phyloP scores from a whole-genome alignment of 2,888 invertebrate genomes.

The Ophioninae sp. region DNA sequence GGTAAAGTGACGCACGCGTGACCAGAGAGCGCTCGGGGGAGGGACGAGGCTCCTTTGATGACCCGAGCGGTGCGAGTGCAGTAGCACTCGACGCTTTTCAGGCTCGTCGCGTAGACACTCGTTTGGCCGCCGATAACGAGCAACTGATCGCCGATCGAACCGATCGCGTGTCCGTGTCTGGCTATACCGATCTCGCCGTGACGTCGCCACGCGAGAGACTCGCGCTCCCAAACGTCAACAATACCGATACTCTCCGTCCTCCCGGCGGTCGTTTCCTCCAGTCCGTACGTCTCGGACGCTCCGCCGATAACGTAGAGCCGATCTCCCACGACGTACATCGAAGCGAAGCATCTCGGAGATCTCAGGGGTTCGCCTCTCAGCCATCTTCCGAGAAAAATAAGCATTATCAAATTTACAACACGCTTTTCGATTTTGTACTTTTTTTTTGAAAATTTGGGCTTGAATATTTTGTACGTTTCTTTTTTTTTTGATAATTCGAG shows the following conservation, averaged over 20 bases:
- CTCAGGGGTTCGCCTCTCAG: conserved; percentile 69
- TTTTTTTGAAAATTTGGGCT: too few species aligned
- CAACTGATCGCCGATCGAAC: conserved; percentile 85
- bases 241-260: conserved; percentile 84
- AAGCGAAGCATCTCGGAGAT: conserved; percentile 75
- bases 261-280: conserved; percentile 78
- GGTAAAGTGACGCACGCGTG: conserved; percentile 82
- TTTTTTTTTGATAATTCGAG: too few species aligned
- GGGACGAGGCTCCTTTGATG: conserved; percentile 84
- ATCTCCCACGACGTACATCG: conserved; percentile 79
- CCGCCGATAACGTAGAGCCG: conserved; percentile 87
- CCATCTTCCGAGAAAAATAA: conserved; percentile 70
- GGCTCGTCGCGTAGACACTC: conserved; percentile 85
- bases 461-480: too few species aligned
- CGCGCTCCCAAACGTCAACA: conserved; percentile 85
- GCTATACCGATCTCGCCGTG: conserved; percentile 85
- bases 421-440: too few species aligned
- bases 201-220: conserved; percentile 83
- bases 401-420: background rate
- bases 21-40: conserved; percentile 86
- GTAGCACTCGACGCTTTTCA: conserved; percentile 86
- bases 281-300: conserved; percentile 82
- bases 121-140: conserved; percentile 87
- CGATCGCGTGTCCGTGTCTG: conserved; percentile 86
- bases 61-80: conserved; percentile 84